Evolutionary conservation across 2,113 vertebrate species (phyloP).

Genomic region (Clarias macrocephalus): DNA sequence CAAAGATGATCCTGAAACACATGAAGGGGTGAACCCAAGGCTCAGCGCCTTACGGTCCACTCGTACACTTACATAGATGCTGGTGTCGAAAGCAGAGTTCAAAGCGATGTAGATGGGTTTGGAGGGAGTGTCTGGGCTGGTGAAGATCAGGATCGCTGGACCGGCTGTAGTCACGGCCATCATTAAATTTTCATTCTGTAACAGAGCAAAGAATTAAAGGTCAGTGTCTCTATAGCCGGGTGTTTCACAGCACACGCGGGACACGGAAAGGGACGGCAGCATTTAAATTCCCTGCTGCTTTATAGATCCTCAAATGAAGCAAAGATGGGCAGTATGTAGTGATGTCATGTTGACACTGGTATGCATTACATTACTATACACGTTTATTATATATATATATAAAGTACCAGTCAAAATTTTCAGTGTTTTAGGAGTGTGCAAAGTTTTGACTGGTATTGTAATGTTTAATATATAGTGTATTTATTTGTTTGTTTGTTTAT

Average conservation of each 20-base stretch:
- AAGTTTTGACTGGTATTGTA: too few species aligned
- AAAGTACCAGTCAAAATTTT: too few species aligned
- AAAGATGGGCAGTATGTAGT: background rate
- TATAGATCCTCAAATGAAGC: background rate
- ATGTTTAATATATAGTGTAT: too few species aligned
- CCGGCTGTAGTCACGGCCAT: background rate
- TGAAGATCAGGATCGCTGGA: conserved; percentile 29
- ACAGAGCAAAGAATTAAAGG: conserved; percentile 4
- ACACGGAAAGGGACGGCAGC: background rate
- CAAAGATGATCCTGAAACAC: background rate
- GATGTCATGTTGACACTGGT: background rate
- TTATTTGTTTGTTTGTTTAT: too few species aligned
- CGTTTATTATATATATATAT: too few species aligned
- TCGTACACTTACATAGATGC: conserved; percentile 42
- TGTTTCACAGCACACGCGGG: background rate
- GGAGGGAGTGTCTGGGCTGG: background rate
- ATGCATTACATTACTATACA: background rate
- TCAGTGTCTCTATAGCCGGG: background rate
- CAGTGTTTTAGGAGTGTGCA: too few species aligned
- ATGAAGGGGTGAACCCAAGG: background rate
- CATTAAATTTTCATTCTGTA: accelerated
- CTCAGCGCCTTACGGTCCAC: background rate
- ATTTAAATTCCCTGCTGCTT: background rate
- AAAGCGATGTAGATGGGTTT: background rate
- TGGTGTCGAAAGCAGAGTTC: accelerated